Base-by-base conservation (phyloP, 2,888 invertebrate genomes). In the Melanostoma scalare region DNA sequence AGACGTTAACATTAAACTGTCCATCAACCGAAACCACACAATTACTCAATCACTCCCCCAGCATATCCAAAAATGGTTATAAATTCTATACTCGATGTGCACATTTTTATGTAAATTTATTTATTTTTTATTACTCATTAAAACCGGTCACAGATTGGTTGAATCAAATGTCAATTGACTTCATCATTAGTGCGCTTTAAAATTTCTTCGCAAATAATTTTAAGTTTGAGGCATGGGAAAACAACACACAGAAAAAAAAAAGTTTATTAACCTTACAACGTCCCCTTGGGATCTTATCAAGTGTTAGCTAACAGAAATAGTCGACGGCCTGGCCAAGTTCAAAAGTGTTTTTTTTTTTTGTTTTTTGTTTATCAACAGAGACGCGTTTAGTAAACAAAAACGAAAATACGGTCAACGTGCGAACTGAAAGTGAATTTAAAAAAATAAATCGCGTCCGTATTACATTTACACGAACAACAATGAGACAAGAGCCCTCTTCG, bases 91-190 rank as follows among this genome's bases (percentile, higher is more conserved):
- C n/a, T 44, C 40, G 40, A 67, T 73, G 46, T 67, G 60, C 58
- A 60, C 20, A 20, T 20, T 20, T 20, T 9, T 67, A 53, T 65
- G 58, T 40, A 58, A 67, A 78, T 67, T 53, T 8, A 6, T 50
- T 60, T 44, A n/a, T 35, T 0, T 48, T 0, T 48, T 38, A 30
- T 38, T 63, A 6, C 10, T 50, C 1, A 68, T 44, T 38, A 55
- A 60, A 74, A 79, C 73, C 67, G 73, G 73, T 73, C 58, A 35
- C 8, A 31, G 50, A 50, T 63, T 63, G 50, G 48, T 10, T 9
- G 50, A 77, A 56, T n/a, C 63, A 71, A 81, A 63, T 56, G 30
- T 36, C 68, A 77, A 72, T 73, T 82, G 81, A 82, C 72, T 77
- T 82, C 81, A 82, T 77, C 77, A 33, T 40, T 38, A n/a, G 36